Base-by-base conservation (phyloP, 2,797 vertebrate genomes). In the Tenualosa ilisha region DNA sequence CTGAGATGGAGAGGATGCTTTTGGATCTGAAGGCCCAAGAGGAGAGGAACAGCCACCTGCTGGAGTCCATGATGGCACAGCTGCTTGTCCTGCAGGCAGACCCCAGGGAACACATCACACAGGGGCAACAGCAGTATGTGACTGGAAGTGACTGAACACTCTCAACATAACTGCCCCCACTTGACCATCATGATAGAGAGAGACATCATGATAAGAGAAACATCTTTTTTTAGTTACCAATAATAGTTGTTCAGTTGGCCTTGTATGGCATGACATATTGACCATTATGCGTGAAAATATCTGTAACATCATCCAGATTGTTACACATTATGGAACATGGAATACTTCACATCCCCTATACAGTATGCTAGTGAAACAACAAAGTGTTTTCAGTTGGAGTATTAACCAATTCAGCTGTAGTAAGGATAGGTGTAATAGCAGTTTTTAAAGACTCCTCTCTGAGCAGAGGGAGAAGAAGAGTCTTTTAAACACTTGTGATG, bases 1-100 rank as follows among this genome's bases (percentile, higher is more conserved):
- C 83, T n/a, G 87, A 90, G 31, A 84, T 93, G 6, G 89, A 91
- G 86, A 88, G 84, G 86, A 92, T 89, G 88, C 83, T 92, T 72
- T 83, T 81, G 4, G 87, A 91, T 61, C 86, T 93, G 85, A 87
- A 86, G 81, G 88, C 82, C 22, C 89, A 91, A 31, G 91, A 93
- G 86, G 87, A 89, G 83, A 91, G 88, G 49, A 92, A 93, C 89
- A 86, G 90, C 43, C 61, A 56, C 0, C 86, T 91, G 5, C 87
- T 93, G 81, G 85, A 88, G 82, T 51, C 90, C 1, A 88, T 93
- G 79, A 87, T 89, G 81, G 87, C 91, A 63, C 90, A 90, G 72
- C 72, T 79, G 17, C 37, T 79, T 4, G 7, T 40, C 63, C 86
- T 92, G 83, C 89, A 93, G 72, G 68, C 87, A 24, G 83, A 90